Evolutionary conservation across 2,797 vertebrate species (phyloP).

Genomic region (Lophius americanus): DNA sequence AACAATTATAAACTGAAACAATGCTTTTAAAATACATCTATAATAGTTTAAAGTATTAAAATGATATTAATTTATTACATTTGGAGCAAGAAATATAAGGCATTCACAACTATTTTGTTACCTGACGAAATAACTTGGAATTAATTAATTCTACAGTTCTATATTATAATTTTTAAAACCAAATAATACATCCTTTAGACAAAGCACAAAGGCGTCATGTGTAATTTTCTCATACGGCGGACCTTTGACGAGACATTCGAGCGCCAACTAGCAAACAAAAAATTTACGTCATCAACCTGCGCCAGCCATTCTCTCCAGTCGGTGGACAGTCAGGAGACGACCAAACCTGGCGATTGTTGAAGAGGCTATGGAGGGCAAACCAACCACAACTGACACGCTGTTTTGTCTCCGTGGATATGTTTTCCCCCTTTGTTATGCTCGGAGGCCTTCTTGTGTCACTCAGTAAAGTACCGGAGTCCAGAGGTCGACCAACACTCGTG

Average conservation of each 20-base stretch:
- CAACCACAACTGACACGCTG: slow-evolving; percentile 21
- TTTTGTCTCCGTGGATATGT: slow-evolving; percentile 31
- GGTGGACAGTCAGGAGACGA: slow-evolving; percentile 65
- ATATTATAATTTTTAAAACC: too few relatives aligned
- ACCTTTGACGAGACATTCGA: slow-evolving; percentile 21
- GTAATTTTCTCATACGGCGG: neutral
- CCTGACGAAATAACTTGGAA: too few relatives aligned
- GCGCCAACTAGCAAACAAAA: slow-evolving; percentile 64
- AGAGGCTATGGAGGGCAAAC: slow-evolving; percentile 48
- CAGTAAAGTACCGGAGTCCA: slow-evolving; percentile 24
- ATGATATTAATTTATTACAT: too few relatives aligned
- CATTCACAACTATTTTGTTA: too few relatives aligned
- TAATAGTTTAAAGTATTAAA: too few relatives aligned
- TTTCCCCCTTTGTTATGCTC: slow-evolving; percentile 24
- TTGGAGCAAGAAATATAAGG: too few relatives aligned
- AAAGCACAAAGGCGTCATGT: neutral
- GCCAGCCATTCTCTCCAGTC: slow-evolving; percentile 73
- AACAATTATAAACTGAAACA: too few relatives aligned
- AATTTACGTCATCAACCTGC: slow-evolving; percentile 63
- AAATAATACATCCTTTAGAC: too few relatives aligned
- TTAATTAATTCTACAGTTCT: too few relatives aligned
- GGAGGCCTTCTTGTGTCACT: slow-evolving; percentile 11
- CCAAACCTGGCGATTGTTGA: slow-evolving; percentile 59
- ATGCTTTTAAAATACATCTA: too few relatives aligned
- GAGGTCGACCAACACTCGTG: slow-evolving; percentile 37